Conservation (phyloP, 1,140 invertebrate species). For the Himalopsyche phryganea region DNA sequence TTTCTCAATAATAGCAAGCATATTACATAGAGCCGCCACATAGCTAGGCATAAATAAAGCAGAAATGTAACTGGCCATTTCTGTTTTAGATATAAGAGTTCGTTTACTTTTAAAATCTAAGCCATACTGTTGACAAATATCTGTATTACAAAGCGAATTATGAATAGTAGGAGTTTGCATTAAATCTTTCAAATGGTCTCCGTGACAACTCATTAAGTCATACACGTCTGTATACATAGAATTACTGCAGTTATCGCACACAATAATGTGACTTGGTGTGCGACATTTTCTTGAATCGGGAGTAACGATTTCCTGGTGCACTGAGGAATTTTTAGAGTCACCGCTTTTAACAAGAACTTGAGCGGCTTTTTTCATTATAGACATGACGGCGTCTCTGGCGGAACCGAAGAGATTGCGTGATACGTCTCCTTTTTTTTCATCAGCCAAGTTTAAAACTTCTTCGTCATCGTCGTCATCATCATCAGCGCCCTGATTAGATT, state of each 20-base stretch:
- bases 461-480: constrained; percentile 59
- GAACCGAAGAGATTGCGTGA: constrained; percentile 75
- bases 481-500: constrained; percentile 55
- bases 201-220: constrained; percentile 63
- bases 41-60: constrained; percentile 63
- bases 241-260: constrained; percentile 69
- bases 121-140: constrained; percentile 57
- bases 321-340: constrained; percentile 53
- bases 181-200: constrained; percentile 54
- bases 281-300: constrained; percentile 53
- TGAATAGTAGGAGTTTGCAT: constrained; percentile 54
- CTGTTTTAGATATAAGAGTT: constrained; percentile 45
- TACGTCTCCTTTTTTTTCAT: constrained; percentile 46
- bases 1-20: constrained; percentile 61
- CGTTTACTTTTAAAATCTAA: constrained; percentile 57
- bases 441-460: constrained; percentile 34
- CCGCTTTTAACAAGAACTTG: constrained; percentile 72
- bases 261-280: constrained; percentile 65
- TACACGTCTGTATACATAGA: constrained; percentile 61
- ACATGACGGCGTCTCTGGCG: constrained; percentile 79
- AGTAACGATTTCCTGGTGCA: constrained; percentile 44
- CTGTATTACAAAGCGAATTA: constrained; percentile 54
- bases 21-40: constrained; percentile 73
- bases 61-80: constrained; percentile 53
- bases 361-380: constrained; percentile 84